phyloP scores from a whole-genome alignment of 2,797 vertebrate species.

The Holocentrus rufus region DNA sequence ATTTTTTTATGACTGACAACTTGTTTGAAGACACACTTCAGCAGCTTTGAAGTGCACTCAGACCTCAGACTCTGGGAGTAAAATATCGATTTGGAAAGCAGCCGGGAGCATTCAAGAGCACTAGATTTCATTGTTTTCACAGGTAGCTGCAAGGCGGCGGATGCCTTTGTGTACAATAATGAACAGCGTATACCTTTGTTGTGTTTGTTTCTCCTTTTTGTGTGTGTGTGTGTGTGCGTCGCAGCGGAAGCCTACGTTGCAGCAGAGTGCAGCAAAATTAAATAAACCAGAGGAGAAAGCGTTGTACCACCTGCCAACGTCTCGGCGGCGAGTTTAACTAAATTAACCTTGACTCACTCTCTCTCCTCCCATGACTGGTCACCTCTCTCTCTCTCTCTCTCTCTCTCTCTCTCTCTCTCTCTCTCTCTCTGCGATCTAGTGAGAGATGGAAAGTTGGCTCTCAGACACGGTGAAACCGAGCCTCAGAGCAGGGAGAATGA shows the following conservation, averaged over 20 bases:
- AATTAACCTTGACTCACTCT: conserved; percentile 67
- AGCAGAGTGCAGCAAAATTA: conserved; percentile 32
- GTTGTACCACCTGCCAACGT: conserved; percentile 29
- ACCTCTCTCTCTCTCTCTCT: conserved; percentile 40
- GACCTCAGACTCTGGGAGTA: conserved; percentile 33
- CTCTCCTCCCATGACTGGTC: conserved; percentile 19
- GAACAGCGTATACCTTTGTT: conserved; percentile 38
- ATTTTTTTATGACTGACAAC: background rate
- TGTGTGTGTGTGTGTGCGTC: conserved; percentile 4
- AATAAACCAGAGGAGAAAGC: conserved; percentile 42
- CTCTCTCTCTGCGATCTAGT: conserved; percentile 36
- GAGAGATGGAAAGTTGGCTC: conserved; percentile 62
- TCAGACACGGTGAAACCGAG: conserved; percentile 35
- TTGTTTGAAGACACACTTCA: conserved; percentile 28
- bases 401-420: no score
- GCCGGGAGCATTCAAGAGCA: conserved; percentile 24
- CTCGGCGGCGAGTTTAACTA: conserved; percentile 42
- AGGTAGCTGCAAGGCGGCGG: conserved; percentile 35
- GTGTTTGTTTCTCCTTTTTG: conserved; percentile 29
- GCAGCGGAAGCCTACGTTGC: background rate
- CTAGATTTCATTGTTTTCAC: conserved; percentile 45
- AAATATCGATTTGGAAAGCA: conserved; percentile 60
- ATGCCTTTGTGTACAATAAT: conserved; percentile 50
- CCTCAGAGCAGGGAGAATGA: conserved; percentile 48
- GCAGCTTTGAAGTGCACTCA: conserved; percentile 44